phyloP scores from a whole-genome alignment of 2,113 vertebrate genomes.

The Otocyon megalotis region DNA sequence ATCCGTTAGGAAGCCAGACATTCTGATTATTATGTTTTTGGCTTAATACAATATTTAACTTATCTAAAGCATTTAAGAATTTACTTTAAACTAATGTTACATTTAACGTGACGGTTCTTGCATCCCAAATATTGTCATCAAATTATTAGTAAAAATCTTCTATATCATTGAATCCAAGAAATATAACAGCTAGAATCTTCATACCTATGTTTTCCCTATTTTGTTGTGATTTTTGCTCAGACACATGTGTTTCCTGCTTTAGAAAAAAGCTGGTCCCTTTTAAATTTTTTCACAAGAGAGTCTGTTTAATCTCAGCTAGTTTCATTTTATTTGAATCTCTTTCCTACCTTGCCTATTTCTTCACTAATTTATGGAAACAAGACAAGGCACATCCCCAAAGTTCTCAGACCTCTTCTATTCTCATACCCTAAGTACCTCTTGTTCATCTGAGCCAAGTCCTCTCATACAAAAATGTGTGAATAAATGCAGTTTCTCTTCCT shows the following conservation, averaged over 20 bases:
- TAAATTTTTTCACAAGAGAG: neutral
- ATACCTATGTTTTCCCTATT: neutral
- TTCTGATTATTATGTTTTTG: neutral
- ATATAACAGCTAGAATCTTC: neutral
- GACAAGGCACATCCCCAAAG: neutral
- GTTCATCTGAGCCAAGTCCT: neutral
- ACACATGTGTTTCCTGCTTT: neutral
- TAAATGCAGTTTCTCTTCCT: neutral
- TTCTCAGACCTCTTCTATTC: neutral
- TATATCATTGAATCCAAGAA: neutral
- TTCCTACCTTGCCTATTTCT: neutral
- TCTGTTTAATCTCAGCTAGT: neutral
- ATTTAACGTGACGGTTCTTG: neutral
- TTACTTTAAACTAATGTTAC: neutral
- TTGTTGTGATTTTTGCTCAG: neutral
- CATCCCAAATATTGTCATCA: neutral
- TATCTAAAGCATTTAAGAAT: neutral
- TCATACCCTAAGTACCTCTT: accelerated
- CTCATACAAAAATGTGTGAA: neutral
- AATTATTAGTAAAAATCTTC: neutral
- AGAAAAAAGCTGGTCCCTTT: neutral
- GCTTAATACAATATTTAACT: neutral
- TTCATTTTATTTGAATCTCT: neutral
- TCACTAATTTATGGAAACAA: neutral
- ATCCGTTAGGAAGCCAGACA: neutral